These are phyloP conservation scores for Acanthopagrus latus DNA, from an alignment of 2,797 vertebrate species.

Conservation along the genomic window DNA sequence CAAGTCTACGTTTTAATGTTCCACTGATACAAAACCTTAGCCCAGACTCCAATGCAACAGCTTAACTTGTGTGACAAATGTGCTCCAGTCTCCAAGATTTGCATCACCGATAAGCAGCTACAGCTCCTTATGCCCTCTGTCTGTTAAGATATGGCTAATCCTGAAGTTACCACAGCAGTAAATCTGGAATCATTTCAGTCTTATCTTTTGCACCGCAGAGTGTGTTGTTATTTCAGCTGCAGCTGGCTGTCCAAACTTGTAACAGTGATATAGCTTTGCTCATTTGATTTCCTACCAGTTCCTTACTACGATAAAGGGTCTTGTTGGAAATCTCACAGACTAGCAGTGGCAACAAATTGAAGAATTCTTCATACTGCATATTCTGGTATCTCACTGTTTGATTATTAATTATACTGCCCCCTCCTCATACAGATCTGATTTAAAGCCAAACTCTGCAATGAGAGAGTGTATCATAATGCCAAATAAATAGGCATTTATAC, in stretches of 20 bases:
- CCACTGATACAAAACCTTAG: neutral
- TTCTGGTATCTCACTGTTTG: neutral
- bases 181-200: constrained; percentile 43
- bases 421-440: neutral
- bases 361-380: neutral
- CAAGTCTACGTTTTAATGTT: constrained; percentile 1
- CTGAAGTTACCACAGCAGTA: constrained; percentile 30
- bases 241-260: constrained; percentile 18
- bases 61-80: constrained; percentile 21
- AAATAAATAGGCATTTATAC: constrained; percentile 13
- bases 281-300: neutral
- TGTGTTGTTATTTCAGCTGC: constrained; percentile 44
- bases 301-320: constrained; percentile 1
- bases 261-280: constrained; percentile 14
- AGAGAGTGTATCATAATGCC: neutral
- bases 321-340: neutral
- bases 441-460: neutral
- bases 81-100: constrained; percentile 33
- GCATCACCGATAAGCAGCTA: constrained; percentile 17
- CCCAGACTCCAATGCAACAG: constrained; percentile 40
- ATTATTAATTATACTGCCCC: neutral
- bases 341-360: neutral
- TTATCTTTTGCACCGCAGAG: constrained; percentile 41
- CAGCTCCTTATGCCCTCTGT: constrained; percentile 16
- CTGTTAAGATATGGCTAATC: constrained; percentile 37